Evolutionary conservation across 2,888 invertebrate genomes (phyloP).

Genomic region (Empis livida): DNA sequence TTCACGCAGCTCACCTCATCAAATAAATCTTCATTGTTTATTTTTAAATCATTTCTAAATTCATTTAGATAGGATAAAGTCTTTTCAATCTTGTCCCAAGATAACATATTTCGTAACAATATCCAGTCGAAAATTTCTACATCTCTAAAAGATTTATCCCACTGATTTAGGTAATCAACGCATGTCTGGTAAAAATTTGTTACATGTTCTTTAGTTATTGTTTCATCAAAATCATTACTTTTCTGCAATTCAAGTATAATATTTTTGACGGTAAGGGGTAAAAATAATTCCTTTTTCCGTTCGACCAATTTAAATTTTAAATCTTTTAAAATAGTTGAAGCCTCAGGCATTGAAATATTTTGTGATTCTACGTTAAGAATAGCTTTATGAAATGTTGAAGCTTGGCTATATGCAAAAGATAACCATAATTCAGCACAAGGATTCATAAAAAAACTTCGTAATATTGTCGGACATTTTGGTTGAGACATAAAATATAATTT

Average conservation of each 20-base stretch:
- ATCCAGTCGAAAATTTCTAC: slow-evolving; percentile 5
- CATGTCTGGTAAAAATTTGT: slow-evolving; percentile 2
- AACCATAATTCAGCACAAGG: slow-evolving; percentile 2
- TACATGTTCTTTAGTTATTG: slow-evolving; percentile 1
- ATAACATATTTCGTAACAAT: slow-evolving; percentile 1
- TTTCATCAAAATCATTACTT: slow-evolving; percentile 3
- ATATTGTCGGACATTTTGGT: slow-evolving; percentile 2
- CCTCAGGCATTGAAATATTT: background rate
- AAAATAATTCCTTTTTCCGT: background rate
- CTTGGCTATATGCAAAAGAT: slow-evolving; percentile 1
- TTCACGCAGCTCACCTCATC: slow-evolving; percentile 6
- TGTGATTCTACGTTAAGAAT: background rate
- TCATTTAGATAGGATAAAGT: slow-evolving; percentile 2
- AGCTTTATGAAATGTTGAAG: background rate
- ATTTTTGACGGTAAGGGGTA: slow-evolving; percentile 2
- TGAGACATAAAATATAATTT: slow-evolving; percentile 3
- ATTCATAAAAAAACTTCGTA: background rate
- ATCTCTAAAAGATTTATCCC: slow-evolving; percentile 2
- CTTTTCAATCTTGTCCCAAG: slow-evolving; percentile 2
- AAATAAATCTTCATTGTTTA: slow-evolving; percentile 7
- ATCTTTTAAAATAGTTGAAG: background rate
- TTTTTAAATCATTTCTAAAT: slow-evolving; percentile 4
- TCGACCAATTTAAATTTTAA: slow-evolving; percentile 3
- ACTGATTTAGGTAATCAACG: slow-evolving; percentile 1
- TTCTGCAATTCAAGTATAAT: slow-evolving; percentile 1